Evolutionary conservation across 2,888 invertebrate species (phyloP).

Genomic region (Diarsia brunnea): DNA sequence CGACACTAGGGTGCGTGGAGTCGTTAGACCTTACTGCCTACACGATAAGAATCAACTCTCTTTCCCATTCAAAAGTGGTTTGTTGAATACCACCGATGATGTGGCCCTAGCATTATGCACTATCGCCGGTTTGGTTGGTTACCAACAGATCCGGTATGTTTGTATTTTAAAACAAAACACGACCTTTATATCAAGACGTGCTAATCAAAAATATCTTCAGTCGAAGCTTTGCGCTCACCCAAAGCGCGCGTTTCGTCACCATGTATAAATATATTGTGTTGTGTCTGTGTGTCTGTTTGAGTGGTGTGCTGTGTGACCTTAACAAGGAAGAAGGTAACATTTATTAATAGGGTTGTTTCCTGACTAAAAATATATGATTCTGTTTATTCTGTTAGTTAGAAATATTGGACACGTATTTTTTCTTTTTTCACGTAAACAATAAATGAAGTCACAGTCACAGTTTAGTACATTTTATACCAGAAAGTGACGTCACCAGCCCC

Average conservation of each 20-base stretch:
- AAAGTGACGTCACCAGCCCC: too few relatives aligned
- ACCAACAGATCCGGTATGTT: neutral
- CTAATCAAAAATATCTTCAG: neutral
- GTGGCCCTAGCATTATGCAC: neutral
- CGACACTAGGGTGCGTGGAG: too few relatives aligned
- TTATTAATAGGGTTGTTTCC: neutral
- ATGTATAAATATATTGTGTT: conserved; percentile 37
- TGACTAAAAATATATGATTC: too few relatives aligned
- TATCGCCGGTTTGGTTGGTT: neutral
- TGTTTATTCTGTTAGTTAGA: too few relatives aligned
- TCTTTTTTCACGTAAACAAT: too few relatives aligned
- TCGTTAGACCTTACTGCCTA: too few relatives aligned
- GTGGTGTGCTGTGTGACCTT: conserved; percentile 21
- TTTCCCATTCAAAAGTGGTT: neutral
- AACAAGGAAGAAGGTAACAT: conserved; percentile 31
- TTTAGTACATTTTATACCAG: too few relatives aligned
- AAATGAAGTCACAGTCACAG: too few relatives aligned
- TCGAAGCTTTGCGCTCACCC: neutral
- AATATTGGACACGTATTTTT: too few relatives aligned
- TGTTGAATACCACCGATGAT: neutral
- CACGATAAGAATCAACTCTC: too few relatives aligned
- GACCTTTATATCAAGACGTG: neutral
- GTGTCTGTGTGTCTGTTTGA: conserved; percentile 17
- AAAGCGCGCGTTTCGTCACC: neutral
- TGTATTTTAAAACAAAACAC: neutral